phyloP scores from a whole-genome alignment of 2,888 invertebrate species.

The Spialia ferax region DNA sequence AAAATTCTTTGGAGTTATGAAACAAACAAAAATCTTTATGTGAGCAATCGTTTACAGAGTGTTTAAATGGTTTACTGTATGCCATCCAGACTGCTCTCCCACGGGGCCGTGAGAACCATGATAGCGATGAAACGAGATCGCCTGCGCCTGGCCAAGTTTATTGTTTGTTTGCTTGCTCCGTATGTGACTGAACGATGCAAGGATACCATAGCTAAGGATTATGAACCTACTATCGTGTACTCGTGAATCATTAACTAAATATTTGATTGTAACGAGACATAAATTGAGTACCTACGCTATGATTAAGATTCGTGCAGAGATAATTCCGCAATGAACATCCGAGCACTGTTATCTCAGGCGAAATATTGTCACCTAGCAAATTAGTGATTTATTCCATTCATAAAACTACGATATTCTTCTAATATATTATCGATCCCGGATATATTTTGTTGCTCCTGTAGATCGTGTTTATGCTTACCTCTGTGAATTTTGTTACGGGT shows the following conservation, averaged over 20 bases:
- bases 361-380: too few relatives aligned
- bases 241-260: too few relatives aligned
- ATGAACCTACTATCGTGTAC: not conserved
- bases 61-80: conserved; percentile 9
- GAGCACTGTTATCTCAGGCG: too few relatives aligned
- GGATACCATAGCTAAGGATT: not conserved
- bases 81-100: conserved; percentile 43
- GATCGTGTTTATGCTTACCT: not conserved
- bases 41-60: conserved; percentile 12
- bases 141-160: conserved; percentile 37
- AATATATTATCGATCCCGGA: not conserved
- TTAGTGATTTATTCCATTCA: too few relatives aligned
- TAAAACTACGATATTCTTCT: too few relatives aligned
- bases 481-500: conserved; percentile 9
- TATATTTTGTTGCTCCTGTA: not conserved
- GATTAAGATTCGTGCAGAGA: too few relatives aligned
- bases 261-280: too few relatives aligned
- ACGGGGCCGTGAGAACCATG: conserved; percentile 54
- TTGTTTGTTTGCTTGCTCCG: conserved; percentile 43
- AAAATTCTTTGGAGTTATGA: not conserved
- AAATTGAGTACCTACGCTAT: too few relatives aligned
- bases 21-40: not conserved
- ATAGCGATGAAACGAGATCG: conserved; percentile 50
- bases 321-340: too few relatives aligned
- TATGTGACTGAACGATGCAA: conserved; percentile 37